Conservation (phyloP, 2,797 vertebrate species). For the Nyctibius grandis region DNA sequence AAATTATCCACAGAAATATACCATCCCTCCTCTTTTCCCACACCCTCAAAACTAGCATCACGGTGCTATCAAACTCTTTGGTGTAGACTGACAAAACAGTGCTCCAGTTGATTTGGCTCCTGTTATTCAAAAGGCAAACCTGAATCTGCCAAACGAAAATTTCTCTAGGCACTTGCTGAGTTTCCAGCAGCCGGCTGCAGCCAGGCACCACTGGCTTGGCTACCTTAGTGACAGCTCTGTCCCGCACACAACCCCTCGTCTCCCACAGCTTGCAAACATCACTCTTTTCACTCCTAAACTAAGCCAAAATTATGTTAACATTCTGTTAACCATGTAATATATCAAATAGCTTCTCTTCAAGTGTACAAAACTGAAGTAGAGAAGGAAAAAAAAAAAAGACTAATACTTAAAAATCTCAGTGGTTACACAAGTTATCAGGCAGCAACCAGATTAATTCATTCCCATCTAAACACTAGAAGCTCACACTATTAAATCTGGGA, state of each 20-base stretch:
- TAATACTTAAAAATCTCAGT: not conserved
- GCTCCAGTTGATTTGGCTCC: not conserved
- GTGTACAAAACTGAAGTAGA: not conserved
- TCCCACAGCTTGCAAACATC: not conserved
- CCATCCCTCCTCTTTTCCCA: not conserved
- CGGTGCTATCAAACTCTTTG: not conserved
- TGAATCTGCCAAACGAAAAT: not conserved
- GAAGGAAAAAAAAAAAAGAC: not conserved
- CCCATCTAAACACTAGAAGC: not conserved
- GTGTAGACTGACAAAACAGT: not conserved
- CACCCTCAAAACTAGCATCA: not conserved
- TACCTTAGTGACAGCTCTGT: not conserved
- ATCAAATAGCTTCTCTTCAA: not conserved
- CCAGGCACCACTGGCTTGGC: not conserved
- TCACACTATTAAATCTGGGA: not conserved
- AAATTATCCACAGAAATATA: not conserved
- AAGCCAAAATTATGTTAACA: not conserved
- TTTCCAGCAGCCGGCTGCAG: not conserved
- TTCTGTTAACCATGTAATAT: not conserved
- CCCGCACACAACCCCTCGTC: not conserved
- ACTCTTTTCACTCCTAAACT: not conserved
- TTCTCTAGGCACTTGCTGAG: rapidly evolving
- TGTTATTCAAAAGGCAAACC: not conserved
- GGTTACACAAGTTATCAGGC: not conserved
- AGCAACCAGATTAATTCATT: not conserved